These are phyloP conservation scores for Lytechinus variegatus DNA, from an alignment of 35 echinoderm and acorn worm genomes.

Conservation along the genomic window DNA sequence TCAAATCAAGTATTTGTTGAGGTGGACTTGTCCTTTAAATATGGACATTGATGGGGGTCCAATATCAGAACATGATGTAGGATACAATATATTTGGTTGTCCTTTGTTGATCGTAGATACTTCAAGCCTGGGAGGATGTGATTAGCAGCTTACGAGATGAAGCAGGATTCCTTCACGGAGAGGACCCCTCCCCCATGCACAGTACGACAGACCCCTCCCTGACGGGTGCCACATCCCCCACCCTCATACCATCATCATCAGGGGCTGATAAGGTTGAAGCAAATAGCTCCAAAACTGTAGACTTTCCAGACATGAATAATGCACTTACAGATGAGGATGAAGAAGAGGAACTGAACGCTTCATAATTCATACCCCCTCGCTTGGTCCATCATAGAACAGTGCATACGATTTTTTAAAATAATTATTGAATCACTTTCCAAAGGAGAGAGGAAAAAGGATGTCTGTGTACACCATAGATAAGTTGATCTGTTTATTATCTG, in stretches of 20 bases:
- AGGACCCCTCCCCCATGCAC: constrained; percentile 47
- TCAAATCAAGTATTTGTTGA: no score
- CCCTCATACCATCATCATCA: neutral
- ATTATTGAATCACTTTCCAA: neutral
- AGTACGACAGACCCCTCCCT: neutral
- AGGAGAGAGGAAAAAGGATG: neutral
- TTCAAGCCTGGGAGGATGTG: constrained; percentile 49
- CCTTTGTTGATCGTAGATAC: neutral
- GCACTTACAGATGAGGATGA: constrained; percentile 28
- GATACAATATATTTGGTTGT: no score
- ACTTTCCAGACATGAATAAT: constrained; percentile 29
- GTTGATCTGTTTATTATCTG: neutral
- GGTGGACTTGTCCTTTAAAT: no score
- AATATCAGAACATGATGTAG: no score
- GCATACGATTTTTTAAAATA: neutral
- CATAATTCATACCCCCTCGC: constrained; percentile 5
- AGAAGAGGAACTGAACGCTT: constrained; percentile 22
- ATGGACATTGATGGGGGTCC: no score
- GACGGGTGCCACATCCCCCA: neutral
- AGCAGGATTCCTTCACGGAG: constrained; percentile 41
- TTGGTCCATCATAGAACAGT: neutral
- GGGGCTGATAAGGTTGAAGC: neutral
- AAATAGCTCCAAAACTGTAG: neutral
- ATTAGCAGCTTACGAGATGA: constrained; percentile 24
- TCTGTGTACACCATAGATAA: neutral